Evolutionary conservation across 2,113 vertebrate species (phyloP).

Genomic region (Carassius gibelio): DNA sequence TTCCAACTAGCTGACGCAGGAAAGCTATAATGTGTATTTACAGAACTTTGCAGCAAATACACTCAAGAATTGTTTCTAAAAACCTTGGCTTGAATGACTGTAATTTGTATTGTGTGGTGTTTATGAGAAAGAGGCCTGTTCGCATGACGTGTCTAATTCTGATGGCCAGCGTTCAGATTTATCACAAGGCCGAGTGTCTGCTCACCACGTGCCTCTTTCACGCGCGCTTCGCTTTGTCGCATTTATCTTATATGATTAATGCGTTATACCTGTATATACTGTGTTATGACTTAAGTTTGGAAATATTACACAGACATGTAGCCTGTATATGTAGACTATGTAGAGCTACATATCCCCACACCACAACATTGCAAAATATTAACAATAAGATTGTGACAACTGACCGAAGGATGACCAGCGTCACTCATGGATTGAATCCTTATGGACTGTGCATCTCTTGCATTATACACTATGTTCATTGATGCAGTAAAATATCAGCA

Average conservation of each 20-base stretch:
- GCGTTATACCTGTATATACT: not conserved
- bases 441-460: not conserved
- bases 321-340: not conserved
- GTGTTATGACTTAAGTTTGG: not conserved
- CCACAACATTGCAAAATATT: not conserved
- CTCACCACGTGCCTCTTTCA: slow-evolving; percentile 60
- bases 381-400: not conserved
- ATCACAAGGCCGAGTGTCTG: slow-evolving; percentile 66
- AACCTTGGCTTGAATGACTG: not conserved
- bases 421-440: not conserved
- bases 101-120: not conserved
- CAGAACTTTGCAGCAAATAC: not conserved
- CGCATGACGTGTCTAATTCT: slow-evolving; percentile 53
- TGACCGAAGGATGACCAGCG: slow-evolving; percentile 4
- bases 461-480: not conserved
- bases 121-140: slow-evolving; percentile 23
- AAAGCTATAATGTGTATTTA: not conserved
- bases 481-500: not conserved
- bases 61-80: not conserved
- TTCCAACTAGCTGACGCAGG: not conserved
- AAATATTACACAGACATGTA: not conserved
- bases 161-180: slow-evolving; percentile 59
- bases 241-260: not conserved
- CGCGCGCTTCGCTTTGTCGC: not conserved
- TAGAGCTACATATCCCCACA: not conserved